Evolutionary conservation across 1,140 invertebrate species (phyloP).

Genomic region (Oryzaephilus surinamensis): DNA sequence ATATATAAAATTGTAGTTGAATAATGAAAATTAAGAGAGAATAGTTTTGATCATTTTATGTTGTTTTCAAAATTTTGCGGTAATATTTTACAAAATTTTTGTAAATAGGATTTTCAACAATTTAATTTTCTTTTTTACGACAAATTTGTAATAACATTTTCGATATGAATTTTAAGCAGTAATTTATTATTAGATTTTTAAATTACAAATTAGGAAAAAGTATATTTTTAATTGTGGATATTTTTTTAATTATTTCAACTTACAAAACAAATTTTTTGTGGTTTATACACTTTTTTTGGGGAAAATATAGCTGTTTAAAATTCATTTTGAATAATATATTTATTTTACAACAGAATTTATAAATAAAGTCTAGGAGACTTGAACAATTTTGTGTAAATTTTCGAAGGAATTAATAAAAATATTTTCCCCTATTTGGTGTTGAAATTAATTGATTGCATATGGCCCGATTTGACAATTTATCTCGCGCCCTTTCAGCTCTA

Average conservation of each 20-base stretch:
- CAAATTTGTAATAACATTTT: too few species aligned
- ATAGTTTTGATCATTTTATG: conserved; percentile 2
- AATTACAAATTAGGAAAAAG: too few species aligned
- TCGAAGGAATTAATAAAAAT: too few species aligned
- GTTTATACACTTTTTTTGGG: too few species aligned
- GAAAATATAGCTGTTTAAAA: conserved; percentile 20
- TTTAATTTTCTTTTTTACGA: conserved; percentile 8
- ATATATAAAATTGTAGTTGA: conserved; percentile 5
- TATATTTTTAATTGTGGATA: conserved; percentile 2
- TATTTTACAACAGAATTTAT: too few species aligned
- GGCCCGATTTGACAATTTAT: background rate
- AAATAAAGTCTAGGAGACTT: too few species aligned
- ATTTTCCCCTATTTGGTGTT: conserved; percentile 4
- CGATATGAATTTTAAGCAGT: conserved; percentile 25
- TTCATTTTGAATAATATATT: conserved; percentile 13
- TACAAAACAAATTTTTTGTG: conserved; percentile 11
- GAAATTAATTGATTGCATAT: too few species aligned
- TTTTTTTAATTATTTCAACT: conserved; percentile 4
- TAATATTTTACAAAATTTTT: conserved; percentile 24
- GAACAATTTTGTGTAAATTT: too few species aligned
- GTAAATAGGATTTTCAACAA: conserved; percentile 10
- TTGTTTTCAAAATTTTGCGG: conserved; percentile 17
- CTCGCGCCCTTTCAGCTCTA: conserved; percentile 18
- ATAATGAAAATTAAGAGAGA: conserved; percentile 9
- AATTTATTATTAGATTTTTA: conserved; percentile 3